phyloP scores from a whole-genome alignment of 2,797 vertebrate genomes.

The Alauda arvensis region DNA sequence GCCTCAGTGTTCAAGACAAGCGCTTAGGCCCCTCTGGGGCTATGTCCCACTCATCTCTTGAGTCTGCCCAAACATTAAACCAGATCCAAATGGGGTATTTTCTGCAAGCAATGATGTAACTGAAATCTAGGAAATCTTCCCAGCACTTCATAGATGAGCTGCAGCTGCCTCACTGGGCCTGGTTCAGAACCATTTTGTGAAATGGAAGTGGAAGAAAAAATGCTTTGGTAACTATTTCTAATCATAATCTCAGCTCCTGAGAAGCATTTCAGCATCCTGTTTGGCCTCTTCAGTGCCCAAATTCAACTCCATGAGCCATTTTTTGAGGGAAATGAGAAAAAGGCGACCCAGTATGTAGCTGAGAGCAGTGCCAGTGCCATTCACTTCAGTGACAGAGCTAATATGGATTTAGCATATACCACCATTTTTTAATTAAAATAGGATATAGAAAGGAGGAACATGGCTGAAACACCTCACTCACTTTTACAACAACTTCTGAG shows the following conservation, averaged over 20 bases:
- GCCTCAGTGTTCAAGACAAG: background rate
- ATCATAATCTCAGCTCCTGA: background rate
- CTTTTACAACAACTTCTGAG: background rate
- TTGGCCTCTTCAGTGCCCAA: background rate
- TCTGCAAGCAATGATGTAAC: background rate
- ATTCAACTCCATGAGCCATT: background rate
- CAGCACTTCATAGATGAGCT: background rate
- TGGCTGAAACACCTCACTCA: background rate
- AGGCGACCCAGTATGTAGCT: background rate
- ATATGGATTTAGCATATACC: background rate
- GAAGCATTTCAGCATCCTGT: background rate
- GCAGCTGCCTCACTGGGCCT: background rate
- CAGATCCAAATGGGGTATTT: background rate
- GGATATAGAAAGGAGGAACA: background rate
- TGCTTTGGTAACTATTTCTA: background rate
- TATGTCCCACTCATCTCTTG: background rate
- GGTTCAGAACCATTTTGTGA: background rate
- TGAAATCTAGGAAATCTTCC: background rate
- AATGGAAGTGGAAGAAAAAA: background rate
- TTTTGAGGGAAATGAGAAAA: background rate
- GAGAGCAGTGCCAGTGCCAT: background rate
- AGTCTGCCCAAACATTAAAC: background rate
- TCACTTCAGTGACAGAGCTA: background rate
- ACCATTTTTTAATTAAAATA: background rate
- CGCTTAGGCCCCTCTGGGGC: background rate